Evolutionary conservation across 2,888 invertebrate species (phyloP), one percentile per base, ranked within the genome.

Genomic region (Maniola hyperantus): DNA sequence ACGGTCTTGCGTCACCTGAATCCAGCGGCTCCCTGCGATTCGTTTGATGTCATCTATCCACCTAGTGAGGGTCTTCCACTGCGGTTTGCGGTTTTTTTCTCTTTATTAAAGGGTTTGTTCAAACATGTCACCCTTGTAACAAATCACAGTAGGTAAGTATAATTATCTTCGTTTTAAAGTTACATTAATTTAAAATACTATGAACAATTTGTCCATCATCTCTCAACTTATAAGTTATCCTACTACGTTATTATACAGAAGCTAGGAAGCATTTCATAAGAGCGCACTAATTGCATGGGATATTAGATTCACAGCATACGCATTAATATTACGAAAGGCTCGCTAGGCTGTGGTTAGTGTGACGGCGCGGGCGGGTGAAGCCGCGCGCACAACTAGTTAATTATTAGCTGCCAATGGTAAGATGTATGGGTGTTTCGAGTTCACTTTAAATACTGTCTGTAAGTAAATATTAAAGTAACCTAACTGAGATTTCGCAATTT

Each of bases 201-300:
- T 26, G 0, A 20, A 20, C 11, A 51, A 18, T 13, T 11, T 50
- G 26, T 54, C 15, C 20, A 39, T 6, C 6, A 42, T 20, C 57
- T 26, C 57, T 13, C 39, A 13, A 18, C 18, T 7, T 57, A 42
- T 39, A 46, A 66, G 61, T 61, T 60, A 66, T 62, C 67, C 67
- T 66, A 46, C 36, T 26, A n/a, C 34, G 63, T 72, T 67, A 72
- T 72, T 67, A 69, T 50, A 72, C 67, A 72, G 71, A 69, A 72
- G 72, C 71, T 58, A 57, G 67, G 66, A 71, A 67, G 65, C 58
- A 60, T 72, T 72, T 72, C 72, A 67, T 72, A 72, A 72, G 67
- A 69, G 55, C 71, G 53, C 58, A 69, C 67, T 69, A 69, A 69
- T 69, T 69, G 67, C 64, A 67, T 69, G 67, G 67, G 64, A 67